Base-by-base conservation (phyloP, 2,113 vertebrate genomes). In the Eira barbara region DNA sequence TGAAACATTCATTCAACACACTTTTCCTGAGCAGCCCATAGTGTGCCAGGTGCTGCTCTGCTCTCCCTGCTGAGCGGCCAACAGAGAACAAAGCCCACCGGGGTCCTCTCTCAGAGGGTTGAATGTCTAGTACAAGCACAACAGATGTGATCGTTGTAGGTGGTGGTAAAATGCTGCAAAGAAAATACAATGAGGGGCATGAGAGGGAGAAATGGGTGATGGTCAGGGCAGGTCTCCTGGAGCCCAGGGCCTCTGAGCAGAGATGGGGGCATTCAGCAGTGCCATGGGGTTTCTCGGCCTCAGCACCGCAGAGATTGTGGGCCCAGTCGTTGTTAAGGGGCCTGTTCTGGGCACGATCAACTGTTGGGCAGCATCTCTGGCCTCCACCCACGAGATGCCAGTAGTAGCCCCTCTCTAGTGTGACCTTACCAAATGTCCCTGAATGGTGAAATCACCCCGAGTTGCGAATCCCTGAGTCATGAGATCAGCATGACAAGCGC, bases 261-360 rank as follows among this genome's bases (percentile, higher is more conserved):
- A 42, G 69, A 25, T 0, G 0, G 2, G 49, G 25, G 14, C 29
- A 7, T 17, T 31, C 1, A 2, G 31, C 29, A 12, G 0, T 0
- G 13, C 15, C 2, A 0, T 0, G 0, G 55, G 73, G 15, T 21
- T 61, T 61, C 34, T 85, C 11, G 2, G 12, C 34, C 39, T 71
- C 0, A 0, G 39, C 61, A 1, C 13, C 0, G 1, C 1, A 25
- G 67, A 7, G 47, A 4, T 3, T 4, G 18, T 6, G 49, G 71
- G 84, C 9, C 59, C 3, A 1, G 5, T n/a, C 1, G 3, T 12
- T 7, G 11, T 21, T 3, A 11, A 9, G n/a, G 15, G 36, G 14
- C 34, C 76, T 59, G 21, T 31, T n/a, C 61, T 74, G 39, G 34
- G 39, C 23, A 6, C 21, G 15, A 21, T 0, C 13, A 15, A 65